Base-by-base conservation (phyloP, 2,797 vertebrate genomes). In the Channa striata region DNA sequence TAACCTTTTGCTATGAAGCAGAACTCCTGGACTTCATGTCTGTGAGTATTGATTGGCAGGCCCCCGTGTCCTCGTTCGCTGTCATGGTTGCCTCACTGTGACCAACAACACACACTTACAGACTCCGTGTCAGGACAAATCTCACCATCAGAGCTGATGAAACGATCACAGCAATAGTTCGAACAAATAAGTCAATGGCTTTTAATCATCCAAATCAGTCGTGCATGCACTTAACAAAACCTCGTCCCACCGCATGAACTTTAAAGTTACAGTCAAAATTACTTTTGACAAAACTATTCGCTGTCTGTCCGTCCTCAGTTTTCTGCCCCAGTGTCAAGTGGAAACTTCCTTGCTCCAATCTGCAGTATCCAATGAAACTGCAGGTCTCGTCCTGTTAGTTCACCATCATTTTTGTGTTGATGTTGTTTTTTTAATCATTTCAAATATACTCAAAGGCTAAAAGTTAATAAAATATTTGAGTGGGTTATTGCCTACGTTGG, bases 41-140 rank as follows among this genome's bases (percentile, higher is more conserved):
- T 25, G n/a, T 17, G 23, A n/a, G 34, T 82, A 88, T 89, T 81
- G 87, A 90, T 76, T 44, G 48, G 12, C 59, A 68, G 46, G 20
- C 4, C 52, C 63, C 14, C 11, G 50, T 59, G 53, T 77, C 51
- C 70, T 69, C 54, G 47, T 52, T 21, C 71, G 59, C 63, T 63
- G 48, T 53, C 73, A 57, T 33, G 56, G 63, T 65, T 51, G 46
- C 36, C 62, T 20, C 5, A 2, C 71, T 57, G 47, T 63, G 61
- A 74, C 59, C 65, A 49, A 19, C 19, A 2, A 59, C 17, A 47
- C 9, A 40, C 30, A 17, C 11, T 73, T 37, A 64, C 19, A 25
- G 7, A 19, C 42, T 44, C 56, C 53, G 63, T 40, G 43, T 62
- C 64, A 50, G 21, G 25, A 70, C 56, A 49, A 48, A 71, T 20